These are phyloP conservation scores for Athetis lepigone DNA, from an alignment of 2,888 invertebrate genomes.

Conservation along the genomic window DNA sequence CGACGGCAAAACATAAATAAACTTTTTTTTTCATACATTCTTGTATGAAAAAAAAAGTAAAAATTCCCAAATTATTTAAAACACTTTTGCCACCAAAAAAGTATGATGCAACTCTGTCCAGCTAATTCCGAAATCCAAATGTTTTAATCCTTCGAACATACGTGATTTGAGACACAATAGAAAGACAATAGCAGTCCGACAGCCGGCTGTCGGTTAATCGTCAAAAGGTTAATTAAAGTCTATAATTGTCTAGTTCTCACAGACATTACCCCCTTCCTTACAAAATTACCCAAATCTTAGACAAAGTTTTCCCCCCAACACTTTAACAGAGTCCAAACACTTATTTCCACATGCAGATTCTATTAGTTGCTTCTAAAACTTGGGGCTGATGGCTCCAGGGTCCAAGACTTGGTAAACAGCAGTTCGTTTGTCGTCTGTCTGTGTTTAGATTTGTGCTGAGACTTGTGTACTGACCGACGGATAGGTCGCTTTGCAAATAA, in stretches of 20 bases:
- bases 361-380: slow-evolving; percentile 53
- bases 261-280: not conserved
- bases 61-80: no score
- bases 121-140: no score
- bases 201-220: no score
- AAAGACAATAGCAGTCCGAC: no score
- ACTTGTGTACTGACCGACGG: slow-evolving; percentile 33
- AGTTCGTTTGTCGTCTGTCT: slow-evolving; percentile 73
- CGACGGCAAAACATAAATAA: no score
- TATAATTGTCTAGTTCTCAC: not conserved
- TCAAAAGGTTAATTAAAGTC: no score
- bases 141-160: no score
- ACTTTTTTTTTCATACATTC: no score
- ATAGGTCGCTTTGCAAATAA: slow-evolving; percentile 25
- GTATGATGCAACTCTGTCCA: no score
- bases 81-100: no score
- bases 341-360: slow-evolving; percentile 56
- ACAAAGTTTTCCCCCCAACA: slow-evolving; percentile 3
- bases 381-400: slow-evolving; percentile 57
- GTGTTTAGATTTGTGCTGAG: slow-evolving; percentile 73
- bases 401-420: slow-evolving; percentile 68
- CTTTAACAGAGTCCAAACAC: slow-evolving; percentile 20
- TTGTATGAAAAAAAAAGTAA: no score
- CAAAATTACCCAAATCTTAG: slow-evolving; percentile 23
- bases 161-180: no score